A percentile compares a stretch with the other conserved stretches of the same genome.
Conservation (phyloP, 2,888 invertebrate genomes). For the Epistrophe eligans region DNA sequence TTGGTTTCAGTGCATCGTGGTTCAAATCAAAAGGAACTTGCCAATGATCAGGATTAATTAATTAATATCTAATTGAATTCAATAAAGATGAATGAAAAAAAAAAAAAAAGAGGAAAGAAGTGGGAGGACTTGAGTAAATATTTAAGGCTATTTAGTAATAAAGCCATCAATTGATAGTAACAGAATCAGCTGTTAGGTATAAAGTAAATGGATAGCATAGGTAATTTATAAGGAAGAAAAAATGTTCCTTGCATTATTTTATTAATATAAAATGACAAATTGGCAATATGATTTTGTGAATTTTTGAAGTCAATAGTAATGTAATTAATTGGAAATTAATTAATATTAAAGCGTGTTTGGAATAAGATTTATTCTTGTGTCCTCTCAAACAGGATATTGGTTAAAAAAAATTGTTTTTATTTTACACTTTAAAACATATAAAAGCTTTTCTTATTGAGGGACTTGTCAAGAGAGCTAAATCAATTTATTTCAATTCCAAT, state of each 20-base stretch:
- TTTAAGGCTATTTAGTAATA: constrained; percentile 18
- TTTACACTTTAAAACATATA: no score
- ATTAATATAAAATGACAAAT: neutral
- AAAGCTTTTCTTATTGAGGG: no score
- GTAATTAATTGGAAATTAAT: no score
- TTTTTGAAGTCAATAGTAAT: no score
- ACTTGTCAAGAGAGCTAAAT: no score
- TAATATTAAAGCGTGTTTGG: no score
- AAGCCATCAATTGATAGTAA: constrained; percentile 7
- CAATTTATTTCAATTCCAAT: no score
- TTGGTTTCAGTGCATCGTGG: constrained; percentile 68
- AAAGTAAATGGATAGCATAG: neutral
- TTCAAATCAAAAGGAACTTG: constrained; percentile 70
- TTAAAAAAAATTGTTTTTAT: no score
- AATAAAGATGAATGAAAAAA: constrained; percentile 61
- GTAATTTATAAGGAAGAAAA: neutral
- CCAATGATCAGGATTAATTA: constrained; percentile 75
- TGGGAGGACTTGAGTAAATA: constrained; percentile 30
- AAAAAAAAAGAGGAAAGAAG: constrained; percentile 24
- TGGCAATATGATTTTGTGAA: neutral
- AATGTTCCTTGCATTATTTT: neutral
- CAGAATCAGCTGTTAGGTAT: neutral
- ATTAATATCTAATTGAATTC: constrained; percentile 75
- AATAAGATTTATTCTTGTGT: no score
- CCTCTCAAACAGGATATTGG: no score